phyloP scores from a whole-genome alignment of 1,140 invertebrate species.

The Leptoteleia sp. region DNA sequence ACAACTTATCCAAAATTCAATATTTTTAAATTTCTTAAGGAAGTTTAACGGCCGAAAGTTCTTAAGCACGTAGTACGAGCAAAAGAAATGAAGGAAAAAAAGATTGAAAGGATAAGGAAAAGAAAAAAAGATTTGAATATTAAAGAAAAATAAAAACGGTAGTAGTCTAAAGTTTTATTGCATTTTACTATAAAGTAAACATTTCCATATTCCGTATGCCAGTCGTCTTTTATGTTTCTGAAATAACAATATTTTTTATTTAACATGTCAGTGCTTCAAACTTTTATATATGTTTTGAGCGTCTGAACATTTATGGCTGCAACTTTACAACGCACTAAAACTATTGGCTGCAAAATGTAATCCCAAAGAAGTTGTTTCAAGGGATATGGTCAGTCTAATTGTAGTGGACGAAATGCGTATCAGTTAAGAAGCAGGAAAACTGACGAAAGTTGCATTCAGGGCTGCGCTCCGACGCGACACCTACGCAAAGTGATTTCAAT shows the following conservation, averaged over 20 bases:
- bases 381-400: too few species aligned
- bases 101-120: too few species aligned
- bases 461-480: constrained; percentile 61
- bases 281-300: too few species aligned
- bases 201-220: background rate
- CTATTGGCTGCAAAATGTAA: too few species aligned
- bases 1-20: background rate
- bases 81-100: too few species aligned
- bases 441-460: constrained; percentile 34
- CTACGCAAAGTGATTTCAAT: constrained; percentile 29
- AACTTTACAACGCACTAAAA: too few species aligned
- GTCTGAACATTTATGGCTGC: too few species aligned
- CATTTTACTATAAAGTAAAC: too few species aligned
- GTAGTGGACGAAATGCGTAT: too few species aligned
- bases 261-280: background rate
- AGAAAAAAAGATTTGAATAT: background rate
- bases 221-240: background rate
- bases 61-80: too few species aligned
- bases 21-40: background rate
- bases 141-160: background rate
- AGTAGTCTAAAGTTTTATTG: background rate
- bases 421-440: constrained; percentile 60
- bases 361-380: too few species aligned
- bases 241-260: constrained; percentile 2
- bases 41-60: background rate